Evolutionary conservation across 37 sponge, comb jelly and placozoan genomes (phyloP), one percentile per base, ranked within the genome.

Genomic region (Ephydatia muelleri): DNA sequence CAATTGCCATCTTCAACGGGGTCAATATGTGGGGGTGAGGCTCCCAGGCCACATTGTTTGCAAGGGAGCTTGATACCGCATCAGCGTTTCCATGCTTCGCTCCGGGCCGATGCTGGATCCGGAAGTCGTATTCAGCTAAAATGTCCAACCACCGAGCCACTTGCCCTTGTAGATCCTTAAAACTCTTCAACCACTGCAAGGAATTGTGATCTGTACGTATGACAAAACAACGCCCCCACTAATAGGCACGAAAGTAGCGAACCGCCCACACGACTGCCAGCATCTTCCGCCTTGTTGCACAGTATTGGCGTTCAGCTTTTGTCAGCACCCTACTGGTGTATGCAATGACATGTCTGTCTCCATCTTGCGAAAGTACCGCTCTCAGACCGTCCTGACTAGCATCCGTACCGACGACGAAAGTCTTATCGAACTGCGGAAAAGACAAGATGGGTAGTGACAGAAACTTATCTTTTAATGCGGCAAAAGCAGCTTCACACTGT

Each of bases 141-240:
- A 31, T 57, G 35, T 73, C 76, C n/a, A 75, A 22, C 84, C 84
- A 83, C 19, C 84, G 75, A 13, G 84, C 84, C 30, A 83, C 19
- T 13, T 83, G 84, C 9, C 83, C 83, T 28, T 70, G 32, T 40
- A 73, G 83, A 1, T 82, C 83, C 29, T 71, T 70, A 27, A 69
- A 83, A 27, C 48, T 75, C 19, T 30, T 75, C 84, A 83, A 30
- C 84, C 84, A 83, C 22, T 29, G 39, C 23, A 83, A 36, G 16
- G 67, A 75, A 29, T 75, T 29, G 38, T 83, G 84, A 65, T 83
- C 84, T 14, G 75, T 83, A 25, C 84, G 49, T 65, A 72, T 32
- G 3, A 66, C 29, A 73, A 83, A 83, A 13, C 29, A 64, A 13
- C 12, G 31, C 39, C 76, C 64, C 32, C 3, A 16, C 16, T 73